Evolutionary conservation across 1,140 invertebrate genomes (phyloP).

Genomic region (Archivesica marissinica): DNA sequence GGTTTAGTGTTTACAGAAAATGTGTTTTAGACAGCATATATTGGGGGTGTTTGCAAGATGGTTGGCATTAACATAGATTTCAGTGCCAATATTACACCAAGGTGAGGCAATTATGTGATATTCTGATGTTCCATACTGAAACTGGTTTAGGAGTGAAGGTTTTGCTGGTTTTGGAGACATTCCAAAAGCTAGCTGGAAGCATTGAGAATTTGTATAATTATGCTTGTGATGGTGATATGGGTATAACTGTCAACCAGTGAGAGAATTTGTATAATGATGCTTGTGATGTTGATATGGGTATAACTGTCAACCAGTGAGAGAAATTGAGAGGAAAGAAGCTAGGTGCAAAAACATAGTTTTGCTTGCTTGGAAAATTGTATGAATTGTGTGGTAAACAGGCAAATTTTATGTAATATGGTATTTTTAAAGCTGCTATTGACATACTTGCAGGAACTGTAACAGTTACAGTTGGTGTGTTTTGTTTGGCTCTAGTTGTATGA

Average conservation of each 20-base stretch:
- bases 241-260: neutral
- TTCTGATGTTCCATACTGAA: neutral
- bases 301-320: neutral
- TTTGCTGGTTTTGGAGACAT: neutral
- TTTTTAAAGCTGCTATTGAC: too few species aligned
- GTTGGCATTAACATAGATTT: neutral
- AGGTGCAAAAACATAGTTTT: neutral
- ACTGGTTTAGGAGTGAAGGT: neutral
- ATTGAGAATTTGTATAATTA: neutral
- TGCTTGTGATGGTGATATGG: neutral
- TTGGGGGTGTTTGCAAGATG: constrained; percentile 18
- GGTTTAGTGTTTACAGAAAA: too few species aligned
- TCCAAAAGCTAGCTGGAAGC: neutral
- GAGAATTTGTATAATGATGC: neutral
- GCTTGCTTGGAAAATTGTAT: too few species aligned
- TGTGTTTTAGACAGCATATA: too few species aligned
- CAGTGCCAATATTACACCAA: neutral
- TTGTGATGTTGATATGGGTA: neutral
- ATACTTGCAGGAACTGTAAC: too few species aligned
- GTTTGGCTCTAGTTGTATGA: too few species aligned
- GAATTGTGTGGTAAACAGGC: too few species aligned
- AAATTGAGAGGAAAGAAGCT: neutral
- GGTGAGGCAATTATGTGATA: neutral
- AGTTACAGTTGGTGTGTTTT: too few species aligned
- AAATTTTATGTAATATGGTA: too few species aligned